Percentiles rank a stretch among this genome's conserved stretches.
Conservation (phyloP, 2,888 invertebrate species). For the Selenia dentaria region DNA sequence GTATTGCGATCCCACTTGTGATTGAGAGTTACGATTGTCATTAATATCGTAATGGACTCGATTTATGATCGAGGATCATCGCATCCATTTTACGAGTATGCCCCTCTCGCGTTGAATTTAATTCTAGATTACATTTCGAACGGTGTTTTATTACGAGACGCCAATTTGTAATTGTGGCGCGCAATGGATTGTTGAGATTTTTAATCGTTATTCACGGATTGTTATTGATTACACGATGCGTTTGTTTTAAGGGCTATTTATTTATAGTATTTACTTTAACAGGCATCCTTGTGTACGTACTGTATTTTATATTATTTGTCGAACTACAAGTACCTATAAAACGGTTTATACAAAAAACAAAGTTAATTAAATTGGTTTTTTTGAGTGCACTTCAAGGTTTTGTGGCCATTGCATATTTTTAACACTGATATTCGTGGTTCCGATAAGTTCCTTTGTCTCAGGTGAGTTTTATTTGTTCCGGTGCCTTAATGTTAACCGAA, state of each 20-base stretch:
- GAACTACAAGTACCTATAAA: too few species aligned
- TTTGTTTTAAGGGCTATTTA: conserved; percentile 27
- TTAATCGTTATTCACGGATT: conserved; percentile 16
- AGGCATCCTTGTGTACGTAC: neutral
- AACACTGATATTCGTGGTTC: conserved; percentile 53
- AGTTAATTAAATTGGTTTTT: conserved; percentile 8
- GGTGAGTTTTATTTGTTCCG: conserved; percentile 64
- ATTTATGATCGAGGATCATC: conserved; percentile 70
- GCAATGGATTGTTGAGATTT: conserved; percentile 31
- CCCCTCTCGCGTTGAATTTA: conserved; percentile 49
- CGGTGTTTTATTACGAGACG: conserved; percentile 47
- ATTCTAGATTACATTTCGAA: conserved; percentile 52
- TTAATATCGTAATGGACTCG: conserved; percentile 72
- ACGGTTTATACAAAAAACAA: conserved; percentile 7
- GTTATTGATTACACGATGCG: conserved; percentile 28
- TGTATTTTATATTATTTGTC: neutral
- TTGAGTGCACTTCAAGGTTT: conserved; percentile 31
- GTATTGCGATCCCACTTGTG: conserved; percentile 54
- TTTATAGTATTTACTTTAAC: conserved; percentile 1
- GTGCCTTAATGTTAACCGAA: conserved; percentile 63
- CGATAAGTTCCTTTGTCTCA: conserved; percentile 59
- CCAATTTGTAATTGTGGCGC: conserved; percentile 55
- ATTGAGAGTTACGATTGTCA: conserved; percentile 76
- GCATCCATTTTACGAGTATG: conserved; percentile 58
- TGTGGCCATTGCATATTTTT: conserved; percentile 45